Conservation (phyloP, 2,113 vertebrate species). For the Myotis brandtii region DNA sequence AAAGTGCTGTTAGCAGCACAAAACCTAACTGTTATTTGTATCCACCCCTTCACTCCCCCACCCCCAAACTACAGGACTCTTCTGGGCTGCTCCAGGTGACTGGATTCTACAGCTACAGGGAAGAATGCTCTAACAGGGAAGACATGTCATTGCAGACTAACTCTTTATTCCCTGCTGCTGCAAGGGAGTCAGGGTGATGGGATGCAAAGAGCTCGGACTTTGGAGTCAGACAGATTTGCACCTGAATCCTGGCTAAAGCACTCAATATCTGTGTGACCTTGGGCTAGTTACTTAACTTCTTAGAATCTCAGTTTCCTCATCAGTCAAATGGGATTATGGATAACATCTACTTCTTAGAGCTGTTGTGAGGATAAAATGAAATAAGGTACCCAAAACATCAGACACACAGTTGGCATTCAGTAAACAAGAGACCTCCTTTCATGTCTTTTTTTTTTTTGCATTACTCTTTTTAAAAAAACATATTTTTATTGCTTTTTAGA, state of each 20-base stretch:
- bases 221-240: neutral
- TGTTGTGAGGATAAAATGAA: neutral
- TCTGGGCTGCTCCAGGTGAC: neutral
- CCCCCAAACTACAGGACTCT: neutral
- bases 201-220: neutral
- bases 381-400: neutral
- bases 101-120: neutral
- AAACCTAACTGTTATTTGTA: neutral
- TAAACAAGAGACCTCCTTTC: neutral
- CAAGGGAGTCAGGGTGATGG: neutral
- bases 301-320: neutral
- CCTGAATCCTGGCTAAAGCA: neutral
- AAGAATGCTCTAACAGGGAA: neutral
- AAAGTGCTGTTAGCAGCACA: neutral
- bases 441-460: neutral
- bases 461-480: neutral
- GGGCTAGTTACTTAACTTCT: neutral
- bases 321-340: neutral
- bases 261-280: neutral
- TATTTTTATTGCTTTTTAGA: too few relatives aligned
- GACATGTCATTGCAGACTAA: neutral
- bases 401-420: neutral
- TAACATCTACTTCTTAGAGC: neutral
- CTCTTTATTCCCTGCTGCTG: neutral
- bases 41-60: too few relatives aligned